Conservation (phyloP, 2,113 vertebrate species). For the Tyrannus savana region DNA sequence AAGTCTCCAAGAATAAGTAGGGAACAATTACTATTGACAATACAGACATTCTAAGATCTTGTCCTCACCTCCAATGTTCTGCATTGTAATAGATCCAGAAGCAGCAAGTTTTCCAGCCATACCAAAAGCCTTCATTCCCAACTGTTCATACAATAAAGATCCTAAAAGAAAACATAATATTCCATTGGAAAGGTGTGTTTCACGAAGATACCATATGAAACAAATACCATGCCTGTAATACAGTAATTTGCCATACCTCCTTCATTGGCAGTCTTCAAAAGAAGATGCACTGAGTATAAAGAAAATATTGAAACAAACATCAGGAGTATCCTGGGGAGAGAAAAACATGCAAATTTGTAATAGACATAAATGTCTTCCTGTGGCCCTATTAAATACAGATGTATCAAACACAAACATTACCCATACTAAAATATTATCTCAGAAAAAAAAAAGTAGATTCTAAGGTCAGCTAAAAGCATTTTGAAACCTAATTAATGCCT, state of each 20-base stretch:
- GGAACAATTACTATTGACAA: slow-evolving; percentile 21
- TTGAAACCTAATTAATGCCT: background rate
- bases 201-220: background rate
- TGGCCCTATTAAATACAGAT: background rate
- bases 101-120: slow-evolving; percentile 93
- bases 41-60: background rate
- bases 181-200: background rate
- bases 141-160: slow-evolving; percentile 90
- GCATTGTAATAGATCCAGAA: slow-evolving; percentile 93
- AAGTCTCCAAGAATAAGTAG: slow-evolving; percentile 44
- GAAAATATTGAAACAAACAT: slow-evolving; percentile 89
- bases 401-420: background rate
- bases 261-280: slow-evolving; percentile 97
- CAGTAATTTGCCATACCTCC: slow-evolving; percentile 81
- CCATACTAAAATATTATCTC: background rate
- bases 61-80: slow-evolving; percentile 93
- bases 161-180: slow-evolving; percentile 69
- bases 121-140: slow-evolving; percentile 95
- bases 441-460: background rate
- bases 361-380: background rate
- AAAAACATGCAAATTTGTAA: background rate
- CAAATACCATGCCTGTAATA: background rate
- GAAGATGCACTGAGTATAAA: slow-evolving; percentile 95
- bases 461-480: background rate
- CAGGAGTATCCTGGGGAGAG: slow-evolving; percentile 85